Conservation (phyloP, 2,888 invertebrate genomes). For the Pseudococcus viburni region DNA sequence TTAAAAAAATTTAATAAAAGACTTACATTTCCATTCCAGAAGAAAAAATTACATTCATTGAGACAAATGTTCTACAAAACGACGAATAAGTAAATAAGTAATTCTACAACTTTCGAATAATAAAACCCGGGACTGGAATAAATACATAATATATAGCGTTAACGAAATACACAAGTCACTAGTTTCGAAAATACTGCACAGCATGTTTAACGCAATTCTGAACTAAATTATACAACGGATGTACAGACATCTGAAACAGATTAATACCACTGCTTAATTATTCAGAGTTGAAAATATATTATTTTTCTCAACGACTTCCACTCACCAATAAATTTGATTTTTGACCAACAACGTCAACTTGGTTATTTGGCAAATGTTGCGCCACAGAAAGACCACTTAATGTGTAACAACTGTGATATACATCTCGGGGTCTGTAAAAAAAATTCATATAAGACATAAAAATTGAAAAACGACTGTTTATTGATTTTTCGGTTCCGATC, state of each 20-base stretch:
- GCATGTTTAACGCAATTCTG: conserved; percentile 77
- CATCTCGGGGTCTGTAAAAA: conserved; percentile 82
- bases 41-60: too few species aligned
- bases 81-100: background rate
- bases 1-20: too few species aligned
- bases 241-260: conserved; percentile 76
- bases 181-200: conserved; percentile 67
- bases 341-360: conserved; percentile 64
- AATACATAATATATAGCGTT: background rate
- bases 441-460: background rate
- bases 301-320: background rate
- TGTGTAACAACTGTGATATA: conserved; percentile 97
- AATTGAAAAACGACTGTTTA: background rate
- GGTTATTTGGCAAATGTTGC: conserved; percentile 76
- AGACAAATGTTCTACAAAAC: too few species aligned
- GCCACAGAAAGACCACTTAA: conserved; percentile 95
- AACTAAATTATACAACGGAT: conserved; percentile 88
- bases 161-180: background rate
- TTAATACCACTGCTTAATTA: background rate
- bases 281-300: background rate
- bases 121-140: background rate
- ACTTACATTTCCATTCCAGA: too few species aligned
- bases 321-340: conserved; percentile 65
- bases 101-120: background rate
- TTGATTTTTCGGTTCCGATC: background rate